Percentiles rank a stretch among this genome's conserved stretches.
Evolutionary conservation across 2,797 vertebrate genomes (phyloP).

Genomic region (Cygnus olor): DNA sequence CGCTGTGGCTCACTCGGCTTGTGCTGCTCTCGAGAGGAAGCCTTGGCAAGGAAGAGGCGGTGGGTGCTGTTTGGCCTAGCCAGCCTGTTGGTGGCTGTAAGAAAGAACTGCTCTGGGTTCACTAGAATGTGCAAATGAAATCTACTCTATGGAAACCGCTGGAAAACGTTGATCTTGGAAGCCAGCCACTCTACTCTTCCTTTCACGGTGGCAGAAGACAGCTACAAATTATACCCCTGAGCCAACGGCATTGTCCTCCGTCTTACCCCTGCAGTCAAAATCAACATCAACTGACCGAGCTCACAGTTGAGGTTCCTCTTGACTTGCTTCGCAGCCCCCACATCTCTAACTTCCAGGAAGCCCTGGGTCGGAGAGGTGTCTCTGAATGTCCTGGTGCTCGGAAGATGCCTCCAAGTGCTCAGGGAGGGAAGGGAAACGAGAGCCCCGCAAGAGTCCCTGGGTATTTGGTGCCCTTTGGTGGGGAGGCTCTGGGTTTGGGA

Average conservation of each 20-base stretch:
- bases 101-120: conserved; percentile 30
- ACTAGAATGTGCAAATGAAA: conserved; percentile 47
- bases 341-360: conserved; percentile 86
- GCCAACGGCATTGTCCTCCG: conserved; percentile 43
- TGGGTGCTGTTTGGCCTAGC: not conserved
- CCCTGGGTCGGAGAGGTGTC: conserved; percentile 89
- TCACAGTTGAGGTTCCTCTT: conserved; percentile 48
- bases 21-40: not conserved
- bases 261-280: conserved; percentile 38
- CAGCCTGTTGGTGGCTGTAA: conserved; percentile 10
- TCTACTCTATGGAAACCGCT: conserved; percentile 64
- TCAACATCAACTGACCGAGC: conserved; percentile 18
- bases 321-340: not conserved
- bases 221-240: conserved; percentile 58
- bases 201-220: conserved; percentile 48
- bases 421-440: conserved; percentile 91
- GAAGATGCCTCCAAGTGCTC: conserved; percentile 85
- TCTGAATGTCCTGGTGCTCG: conserved; percentile 86
- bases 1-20: not conserved
- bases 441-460: conserved; percentile 78
- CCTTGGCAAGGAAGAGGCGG: conserved; percentile 28
- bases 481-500: conserved; percentile 55
- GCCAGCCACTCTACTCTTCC: conserved; percentile 44
- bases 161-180: conserved; percentile 55
- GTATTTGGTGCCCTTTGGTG: conserved; percentile 51